A percentile compares a stretch with the other conserved stretches of the same genome.
These are phyloP conservation scores for Neomonachus schauinslandi DNA, from an alignment of 2,113 vertebrate species.

Conservation along the genomic window DNA sequence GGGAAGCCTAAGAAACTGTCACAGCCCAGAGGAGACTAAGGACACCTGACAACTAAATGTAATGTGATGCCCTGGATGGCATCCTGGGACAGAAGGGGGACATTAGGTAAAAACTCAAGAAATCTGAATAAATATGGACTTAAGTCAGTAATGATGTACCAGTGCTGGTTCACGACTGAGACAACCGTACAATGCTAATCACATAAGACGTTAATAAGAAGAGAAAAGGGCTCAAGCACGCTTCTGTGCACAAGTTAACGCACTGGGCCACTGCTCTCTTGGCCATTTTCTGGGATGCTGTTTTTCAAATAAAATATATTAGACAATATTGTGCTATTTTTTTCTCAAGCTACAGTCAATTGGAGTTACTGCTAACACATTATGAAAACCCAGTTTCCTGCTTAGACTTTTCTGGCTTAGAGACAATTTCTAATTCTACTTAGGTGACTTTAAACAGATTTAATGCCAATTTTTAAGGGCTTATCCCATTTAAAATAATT, in stretches of 20 bases:
- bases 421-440: not conserved
- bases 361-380: not conserved
- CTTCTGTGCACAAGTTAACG: not conserved
- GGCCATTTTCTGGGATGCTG: not conserved
- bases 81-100: not conserved
- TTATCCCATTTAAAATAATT: not conserved
- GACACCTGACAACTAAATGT: not conserved
- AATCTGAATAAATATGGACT: not conserved
- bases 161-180: not conserved
- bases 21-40: not conserved
- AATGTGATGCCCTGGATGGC: not conserved
- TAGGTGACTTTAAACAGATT: constrained; percentile 11
- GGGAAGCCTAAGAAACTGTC: not conserved
- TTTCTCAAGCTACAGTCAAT: not conserved
- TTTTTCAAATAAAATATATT: not conserved
- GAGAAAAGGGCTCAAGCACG: not conserved
- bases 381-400: constrained; percentile 28
- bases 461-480: not conserved
- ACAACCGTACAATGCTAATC: not conserved
- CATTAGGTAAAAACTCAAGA: not conserved
- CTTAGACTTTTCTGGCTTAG: not conserved
- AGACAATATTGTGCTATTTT: not conserved
- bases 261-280: not conserved
- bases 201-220: not conserved
- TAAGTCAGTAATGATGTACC: not conserved